Percentiles rank a stretch among this genome's conserved stretches.
These are phyloP conservation scores for Camelus dromedarius DNA, from an alignment of 2,113 vertebrate species.

Conservation along the genomic window DNA sequence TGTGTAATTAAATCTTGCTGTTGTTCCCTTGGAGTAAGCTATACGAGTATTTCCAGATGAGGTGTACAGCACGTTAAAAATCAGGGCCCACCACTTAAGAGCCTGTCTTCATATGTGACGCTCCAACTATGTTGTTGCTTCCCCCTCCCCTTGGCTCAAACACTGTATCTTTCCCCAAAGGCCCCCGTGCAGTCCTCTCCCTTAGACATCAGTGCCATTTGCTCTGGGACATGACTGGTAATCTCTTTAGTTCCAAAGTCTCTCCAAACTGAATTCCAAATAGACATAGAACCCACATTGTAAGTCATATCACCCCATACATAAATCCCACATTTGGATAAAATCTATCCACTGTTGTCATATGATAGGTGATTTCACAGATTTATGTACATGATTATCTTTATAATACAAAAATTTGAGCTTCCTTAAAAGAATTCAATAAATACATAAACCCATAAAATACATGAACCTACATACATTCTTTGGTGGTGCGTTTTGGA, in stretches of 20 bases:
- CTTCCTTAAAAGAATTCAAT: background rate
- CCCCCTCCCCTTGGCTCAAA: background rate
- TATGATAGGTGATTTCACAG: background rate
- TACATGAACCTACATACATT: background rate
- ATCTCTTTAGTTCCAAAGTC: background rate
- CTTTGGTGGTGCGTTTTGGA: background rate
- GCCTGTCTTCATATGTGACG: background rate
- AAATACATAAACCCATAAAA: background rate
- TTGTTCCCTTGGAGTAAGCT: background rate
- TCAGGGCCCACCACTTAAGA: background rate
- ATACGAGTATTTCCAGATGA: background rate
- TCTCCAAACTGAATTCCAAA: background rate
- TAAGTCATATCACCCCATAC: background rate
- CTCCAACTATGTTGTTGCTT: background rate
- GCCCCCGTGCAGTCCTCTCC: accelerated
- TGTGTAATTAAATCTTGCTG: background rate
- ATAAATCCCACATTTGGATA: background rate
- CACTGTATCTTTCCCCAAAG: background rate
- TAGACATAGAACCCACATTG: background rate
- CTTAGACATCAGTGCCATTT: background rate
- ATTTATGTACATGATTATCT: background rate
- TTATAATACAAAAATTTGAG: background rate
- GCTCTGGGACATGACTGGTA: background rate
- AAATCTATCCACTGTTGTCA: slow-evolving; percentile 7
- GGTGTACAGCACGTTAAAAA: background rate